phyloP scores from a whole-genome alignment of 2,888 invertebrate genomes.

The Cremastinae sp. region DNA sequence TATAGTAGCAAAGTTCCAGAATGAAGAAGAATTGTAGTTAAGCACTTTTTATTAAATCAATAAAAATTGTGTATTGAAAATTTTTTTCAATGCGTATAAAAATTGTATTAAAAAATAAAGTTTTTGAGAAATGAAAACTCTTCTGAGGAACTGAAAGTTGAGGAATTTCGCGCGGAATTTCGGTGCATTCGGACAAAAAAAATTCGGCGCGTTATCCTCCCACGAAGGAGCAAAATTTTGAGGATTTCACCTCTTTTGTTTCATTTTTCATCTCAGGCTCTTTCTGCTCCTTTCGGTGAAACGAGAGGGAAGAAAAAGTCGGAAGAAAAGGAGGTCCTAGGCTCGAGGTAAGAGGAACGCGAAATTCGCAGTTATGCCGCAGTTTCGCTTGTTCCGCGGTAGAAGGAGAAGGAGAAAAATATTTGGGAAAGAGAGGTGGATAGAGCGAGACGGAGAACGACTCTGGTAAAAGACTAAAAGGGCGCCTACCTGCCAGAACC shows the following conservation, averaged over 20 bases:
- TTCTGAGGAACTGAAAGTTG: not conserved
- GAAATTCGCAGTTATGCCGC: constrained; percentile 71
- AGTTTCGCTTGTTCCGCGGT: constrained; percentile 48
- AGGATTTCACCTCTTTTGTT: not conserved
- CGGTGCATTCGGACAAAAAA: constrained; percentile 8
- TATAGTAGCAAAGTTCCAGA: too few species aligned
- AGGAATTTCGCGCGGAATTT: not conserved
- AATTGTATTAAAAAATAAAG: too few species aligned
- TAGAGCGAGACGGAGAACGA: constrained; percentile 24
- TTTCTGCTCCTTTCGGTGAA: constrained; percentile 26
- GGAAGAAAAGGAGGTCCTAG: constrained; percentile 64
- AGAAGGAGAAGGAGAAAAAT: constrained; percentile 35
- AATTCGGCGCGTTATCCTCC: constrained; percentile 27
- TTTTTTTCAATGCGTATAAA: too few species aligned
- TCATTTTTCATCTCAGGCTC: not conserved
- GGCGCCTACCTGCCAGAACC: constrained; percentile 78
- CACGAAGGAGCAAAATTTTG: constrained; percentile 27
- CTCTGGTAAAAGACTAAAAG: constrained; percentile 69
- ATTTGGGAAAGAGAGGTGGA: constrained; percentile 26
- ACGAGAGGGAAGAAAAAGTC: constrained; percentile 26
- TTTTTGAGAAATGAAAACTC: not conserved
- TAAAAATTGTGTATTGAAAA: too few species aligned
- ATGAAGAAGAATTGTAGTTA: too few species aligned
- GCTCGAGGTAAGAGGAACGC: constrained; percentile 46
- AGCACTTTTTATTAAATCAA: too few species aligned